phyloP scores from a whole-genome alignment of 1,140 invertebrate genomes.

The Trinorchestia longiramus region DNA sequence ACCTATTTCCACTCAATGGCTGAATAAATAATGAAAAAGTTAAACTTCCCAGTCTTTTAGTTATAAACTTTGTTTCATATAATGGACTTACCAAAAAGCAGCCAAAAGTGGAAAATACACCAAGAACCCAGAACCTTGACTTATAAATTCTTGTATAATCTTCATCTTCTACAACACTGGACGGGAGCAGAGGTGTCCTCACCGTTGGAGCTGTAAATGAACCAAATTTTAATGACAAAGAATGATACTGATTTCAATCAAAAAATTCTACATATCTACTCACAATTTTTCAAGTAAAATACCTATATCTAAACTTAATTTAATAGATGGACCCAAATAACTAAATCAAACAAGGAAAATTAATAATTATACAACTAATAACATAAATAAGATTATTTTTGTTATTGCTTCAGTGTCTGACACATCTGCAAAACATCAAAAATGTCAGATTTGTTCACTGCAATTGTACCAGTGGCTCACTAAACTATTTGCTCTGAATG shows the following conservation, averaged over 20 bases:
- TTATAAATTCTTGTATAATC: slow-evolving; percentile 39
- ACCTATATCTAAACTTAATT: no score
- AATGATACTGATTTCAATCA: no score
- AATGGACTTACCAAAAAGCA: slow-evolving; percentile 48
- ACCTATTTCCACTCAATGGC: not conserved
- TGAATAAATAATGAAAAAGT: not conserved
- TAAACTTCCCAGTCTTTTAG: not conserved
- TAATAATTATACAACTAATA: not conserved
- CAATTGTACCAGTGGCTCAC: not conserved
- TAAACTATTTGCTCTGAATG: not conserved
- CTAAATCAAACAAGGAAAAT: not conserved
- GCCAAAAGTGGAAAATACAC: slow-evolving; percentile 32
- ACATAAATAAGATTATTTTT: no score
- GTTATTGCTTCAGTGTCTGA: not conserved
- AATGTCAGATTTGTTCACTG: no score
- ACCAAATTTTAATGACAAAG: not conserved
- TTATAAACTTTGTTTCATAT: not conserved
- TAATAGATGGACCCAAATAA: no score
- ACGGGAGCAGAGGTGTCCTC: slow-evolving; percentile 21
- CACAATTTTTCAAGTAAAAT: not conserved
- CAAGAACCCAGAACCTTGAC: slow-evolving; percentile 43
- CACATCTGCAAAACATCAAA: not conserved
- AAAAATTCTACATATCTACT: no score
- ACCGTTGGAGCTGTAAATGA: not conserved
- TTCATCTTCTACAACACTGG: not conserved